phyloP scores from a whole-genome alignment of 2,113 vertebrate genomes.

The Pyrgilauda ruficollis region DNA sequence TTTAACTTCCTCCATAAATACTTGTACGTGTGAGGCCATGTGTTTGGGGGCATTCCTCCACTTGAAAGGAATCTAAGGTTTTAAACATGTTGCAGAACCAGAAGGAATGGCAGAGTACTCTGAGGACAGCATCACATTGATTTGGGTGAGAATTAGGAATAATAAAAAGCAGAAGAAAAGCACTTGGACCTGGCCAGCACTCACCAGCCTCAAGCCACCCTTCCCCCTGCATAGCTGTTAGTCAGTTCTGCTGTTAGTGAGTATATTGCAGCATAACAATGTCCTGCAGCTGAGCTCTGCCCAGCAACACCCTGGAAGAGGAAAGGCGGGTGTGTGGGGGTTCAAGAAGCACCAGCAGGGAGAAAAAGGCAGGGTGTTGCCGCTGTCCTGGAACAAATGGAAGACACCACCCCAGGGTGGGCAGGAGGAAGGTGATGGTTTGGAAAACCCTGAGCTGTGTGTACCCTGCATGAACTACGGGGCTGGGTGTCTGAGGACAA shows the following conservation, averaged over 20 bases:
- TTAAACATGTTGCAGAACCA: not conserved
- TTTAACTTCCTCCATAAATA: conserved; percentile 40
- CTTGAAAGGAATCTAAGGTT: not conserved
- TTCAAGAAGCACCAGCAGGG: not conserved
- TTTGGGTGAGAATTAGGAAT: not conserved
- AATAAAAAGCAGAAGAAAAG: not conserved
- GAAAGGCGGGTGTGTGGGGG: not conserved
- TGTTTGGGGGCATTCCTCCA: not conserved
- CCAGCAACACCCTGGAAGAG: not conserved
- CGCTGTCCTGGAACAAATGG: not conserved
- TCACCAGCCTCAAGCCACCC: not conserved
- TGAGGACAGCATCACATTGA: not conserved
- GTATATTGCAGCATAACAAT: not conserved
- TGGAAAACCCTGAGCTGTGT: not conserved
- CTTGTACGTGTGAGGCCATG: not conserved
- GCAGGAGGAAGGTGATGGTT: not conserved
- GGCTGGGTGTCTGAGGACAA: not conserved
- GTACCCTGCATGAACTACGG: not conserved
- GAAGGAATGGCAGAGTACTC: not conserved
- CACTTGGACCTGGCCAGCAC: not conserved
- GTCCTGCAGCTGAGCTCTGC: not conserved
- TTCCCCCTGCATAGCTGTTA: not conserved
- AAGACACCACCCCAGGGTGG: not conserved
- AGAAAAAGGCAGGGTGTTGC: not conserved
- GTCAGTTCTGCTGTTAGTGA: not conserved